Base-by-base conservation (phyloP, 2,797 vertebrate species). In the Psittacula derbiana region DNA sequence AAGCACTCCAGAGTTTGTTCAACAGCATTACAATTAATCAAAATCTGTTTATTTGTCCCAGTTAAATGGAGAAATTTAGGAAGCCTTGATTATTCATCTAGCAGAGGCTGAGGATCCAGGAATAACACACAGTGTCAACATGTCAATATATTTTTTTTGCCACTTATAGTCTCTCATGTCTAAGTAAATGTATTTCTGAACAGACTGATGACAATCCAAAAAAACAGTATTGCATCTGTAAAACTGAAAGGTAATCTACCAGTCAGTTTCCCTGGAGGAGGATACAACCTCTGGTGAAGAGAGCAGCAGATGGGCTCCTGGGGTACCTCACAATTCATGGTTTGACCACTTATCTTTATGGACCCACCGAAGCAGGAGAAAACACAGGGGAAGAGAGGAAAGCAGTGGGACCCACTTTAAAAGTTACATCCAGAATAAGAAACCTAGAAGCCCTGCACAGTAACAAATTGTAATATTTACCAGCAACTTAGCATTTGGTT, bases 391-490 rank as follows among this genome's bases (percentile, higher is more conserved):
- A 57, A 40, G 33, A 64, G 16, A 14, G 30, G 4, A 87, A 91
- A 71, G 30, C 44, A 60, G 15, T 20, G 4, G 11, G 16, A 66
- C 6, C 8, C 3, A 7, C 57, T 83, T 95, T 81, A 57, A 91
- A 95, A 82, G 8, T 71, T 43, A 78, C 6, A 49, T 50, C n/a
- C 78, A 82, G 83, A 95, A 86, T 80, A 94, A 92, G 49, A 93
- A 93, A 86, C 40, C 73, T 86, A 58, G 66, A 95, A 97, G 90
- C 70, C 65, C 38, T 85, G 44, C 55, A 85, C 44, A 85, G 88
- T 84, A 94, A 94, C 93, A 88, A 97, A 84, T 38, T 74, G 65
- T 92, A 97, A 96, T 94, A 96, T 97, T 98, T 97, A 95, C 95
- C 88, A 91, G 60, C 84, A 96, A 92, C 95, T 94, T 95, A 96